These are phyloP conservation scores for Cheilosia impressa DNA, from an alignment of 2,888 invertebrate genomes.

Conservation along the genomic window DNA sequence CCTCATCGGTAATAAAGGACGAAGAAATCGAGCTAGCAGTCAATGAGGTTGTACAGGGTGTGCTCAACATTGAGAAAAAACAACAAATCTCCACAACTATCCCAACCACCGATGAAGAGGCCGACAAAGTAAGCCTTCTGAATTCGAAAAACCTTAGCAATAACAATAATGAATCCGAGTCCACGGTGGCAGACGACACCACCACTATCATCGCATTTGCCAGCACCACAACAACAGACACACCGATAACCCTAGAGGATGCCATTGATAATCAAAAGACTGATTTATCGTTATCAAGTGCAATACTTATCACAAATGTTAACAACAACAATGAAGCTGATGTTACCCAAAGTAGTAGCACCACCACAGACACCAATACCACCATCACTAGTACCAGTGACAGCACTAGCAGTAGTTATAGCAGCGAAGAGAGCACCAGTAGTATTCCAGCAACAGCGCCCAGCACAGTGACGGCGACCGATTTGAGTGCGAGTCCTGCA, in stretches of 20 bases:
- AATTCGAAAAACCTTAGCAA: constrained; percentile 82
- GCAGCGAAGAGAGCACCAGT: constrained; percentile 30
- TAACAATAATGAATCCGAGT: constrained; percentile 75
- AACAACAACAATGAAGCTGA: constrained; percentile 76
- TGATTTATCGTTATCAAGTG: constrained; percentile 80
- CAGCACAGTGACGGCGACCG: constrained; percentile 74
- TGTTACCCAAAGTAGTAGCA: constrained; percentile 78
- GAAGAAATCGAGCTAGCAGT: constrained; percentile 85
- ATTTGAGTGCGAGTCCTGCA: constrained; percentile 66
- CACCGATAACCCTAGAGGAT: constrained; percentile 60
- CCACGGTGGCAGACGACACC: constrained; percentile 54
- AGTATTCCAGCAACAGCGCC: constrained; percentile 50
- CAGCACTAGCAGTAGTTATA: constrained; percentile 35
- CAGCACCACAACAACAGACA: constrained; percentile 58
- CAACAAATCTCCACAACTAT: constrained; percentile 68
- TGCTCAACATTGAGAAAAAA: constrained; percentile 83
- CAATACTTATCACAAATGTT: constrained; percentile 77
- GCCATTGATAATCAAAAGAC: constrained; percentile 83
- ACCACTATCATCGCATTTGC: constrained; percentile 75
- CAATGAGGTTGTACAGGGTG: constrained; percentile 85
- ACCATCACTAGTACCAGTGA: constrained; percentile 37
- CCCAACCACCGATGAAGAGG: constrained; percentile 66
- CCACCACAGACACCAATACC: constrained; percentile 60
- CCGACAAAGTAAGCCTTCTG: constrained; percentile 79
- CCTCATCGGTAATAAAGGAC: constrained; percentile 84